Conservation (phyloP, 2,113 vertebrate species). For the Campylomormyrus numenius region DNA sequence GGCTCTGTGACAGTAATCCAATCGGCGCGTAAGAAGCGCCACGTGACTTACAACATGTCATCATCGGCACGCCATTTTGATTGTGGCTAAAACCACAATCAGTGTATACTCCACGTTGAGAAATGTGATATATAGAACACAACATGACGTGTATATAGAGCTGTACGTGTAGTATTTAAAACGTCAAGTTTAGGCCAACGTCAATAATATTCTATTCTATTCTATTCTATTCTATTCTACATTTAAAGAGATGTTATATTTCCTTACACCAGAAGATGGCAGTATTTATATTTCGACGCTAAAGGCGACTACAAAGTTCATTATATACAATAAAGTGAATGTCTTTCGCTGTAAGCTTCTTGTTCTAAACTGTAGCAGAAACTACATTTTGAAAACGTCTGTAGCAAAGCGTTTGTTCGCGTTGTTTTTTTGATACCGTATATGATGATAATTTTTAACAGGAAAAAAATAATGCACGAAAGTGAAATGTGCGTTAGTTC, state of each 20-base stretch:
- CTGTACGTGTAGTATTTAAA: neutral
- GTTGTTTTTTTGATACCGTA: neutral
- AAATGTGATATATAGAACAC: neutral
- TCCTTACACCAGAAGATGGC: neutral
- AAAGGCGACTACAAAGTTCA: neutral
- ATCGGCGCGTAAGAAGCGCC: neutral
- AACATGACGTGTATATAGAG: neutral
- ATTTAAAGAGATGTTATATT: neutral
- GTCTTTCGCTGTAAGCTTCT: neutral
- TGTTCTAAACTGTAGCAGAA: neutral
- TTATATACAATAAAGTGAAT: neutral
- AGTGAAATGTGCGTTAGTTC: neutral
- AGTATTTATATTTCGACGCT: neutral
- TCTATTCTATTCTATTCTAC: neutral
- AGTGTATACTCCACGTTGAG: neutral
- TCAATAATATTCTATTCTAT: neutral
- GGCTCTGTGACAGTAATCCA: neutral
- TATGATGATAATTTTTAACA: neutral
- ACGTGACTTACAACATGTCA: neutral
- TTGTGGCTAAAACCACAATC: neutral
- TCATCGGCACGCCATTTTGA: conserved; percentile 1
- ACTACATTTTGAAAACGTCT: neutral
- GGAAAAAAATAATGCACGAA: neutral
- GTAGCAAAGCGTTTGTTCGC: neutral
- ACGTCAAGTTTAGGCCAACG: neutral